These are phyloP conservation scores for Tenthredo livida DNA, from an alignment of 2,888 invertebrate genomes.

Conservation along the genomic window DNA sequence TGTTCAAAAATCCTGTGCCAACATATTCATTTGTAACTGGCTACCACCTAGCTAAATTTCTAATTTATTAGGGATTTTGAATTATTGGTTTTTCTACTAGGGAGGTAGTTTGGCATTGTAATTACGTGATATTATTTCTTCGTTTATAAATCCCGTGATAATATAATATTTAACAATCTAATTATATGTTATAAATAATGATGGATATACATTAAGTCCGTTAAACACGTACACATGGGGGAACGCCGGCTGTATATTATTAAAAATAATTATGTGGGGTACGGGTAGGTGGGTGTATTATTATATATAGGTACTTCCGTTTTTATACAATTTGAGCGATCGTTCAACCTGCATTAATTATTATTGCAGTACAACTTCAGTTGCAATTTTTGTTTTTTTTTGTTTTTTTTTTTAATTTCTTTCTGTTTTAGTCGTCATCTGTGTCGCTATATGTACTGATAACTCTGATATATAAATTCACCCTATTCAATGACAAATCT, in stretches of 20 bases:
- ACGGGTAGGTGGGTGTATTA: not conserved
- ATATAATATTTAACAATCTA: constrained; percentile 22
- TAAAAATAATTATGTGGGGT: constrained; percentile 20
- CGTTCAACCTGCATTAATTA: not conserved
- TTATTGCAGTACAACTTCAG: not conserved
- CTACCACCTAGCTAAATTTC: not conserved
- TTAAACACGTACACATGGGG: not conserved
- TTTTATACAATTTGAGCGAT: constrained; percentile 23
- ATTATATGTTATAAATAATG: not conserved
- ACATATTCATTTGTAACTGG: not conserved
- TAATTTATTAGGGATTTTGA: not conserved
- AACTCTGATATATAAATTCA: not conserved
- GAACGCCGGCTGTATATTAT: constrained; percentile 6
- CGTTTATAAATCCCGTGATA: not conserved
- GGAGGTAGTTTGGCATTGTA: constrained; percentile 65
- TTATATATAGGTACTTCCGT: not conserved
- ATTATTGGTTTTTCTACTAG: constrained; percentile 53
- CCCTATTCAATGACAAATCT: constrained; percentile 15
- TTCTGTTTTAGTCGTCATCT: not conserved
- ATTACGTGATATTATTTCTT: constrained; percentile 35
- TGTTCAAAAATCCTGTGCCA: not conserved
- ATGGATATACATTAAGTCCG: not conserved
- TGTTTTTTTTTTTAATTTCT: not conserved
- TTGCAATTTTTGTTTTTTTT: not conserved
- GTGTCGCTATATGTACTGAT: not conserved